These are phyloP conservation scores for Strix occidentalis DNA, from an alignment of 2,797 vertebrate species.

Conservation along the genomic window DNA sequence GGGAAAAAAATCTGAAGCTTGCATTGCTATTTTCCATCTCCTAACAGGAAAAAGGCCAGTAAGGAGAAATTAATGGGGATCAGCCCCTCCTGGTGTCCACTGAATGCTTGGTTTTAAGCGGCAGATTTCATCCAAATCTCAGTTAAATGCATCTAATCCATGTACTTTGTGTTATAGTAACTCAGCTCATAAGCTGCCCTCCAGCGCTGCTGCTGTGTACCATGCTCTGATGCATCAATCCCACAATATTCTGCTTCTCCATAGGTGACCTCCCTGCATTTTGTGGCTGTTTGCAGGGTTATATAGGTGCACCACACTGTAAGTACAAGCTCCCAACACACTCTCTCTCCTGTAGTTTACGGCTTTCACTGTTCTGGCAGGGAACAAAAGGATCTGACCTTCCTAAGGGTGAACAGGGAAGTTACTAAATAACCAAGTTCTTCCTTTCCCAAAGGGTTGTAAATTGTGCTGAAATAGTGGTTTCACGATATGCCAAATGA, in stretches of 20 bases:
- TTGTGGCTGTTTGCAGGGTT: not conserved
- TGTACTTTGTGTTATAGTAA: not conserved
- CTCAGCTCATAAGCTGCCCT: not conserved
- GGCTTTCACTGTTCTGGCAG: constrained; percentile 46
- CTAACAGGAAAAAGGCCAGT: not conserved
- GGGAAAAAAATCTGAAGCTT: not conserved
- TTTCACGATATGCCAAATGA: constrained; percentile 65
- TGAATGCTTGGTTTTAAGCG: not conserved
- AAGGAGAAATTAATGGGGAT: not conserved
- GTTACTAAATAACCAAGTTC: constrained; percentile 64
- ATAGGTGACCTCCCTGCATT: not conserved
- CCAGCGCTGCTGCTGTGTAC: not conserved
- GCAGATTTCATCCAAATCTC: not conserved
- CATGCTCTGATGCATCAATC: not conserved
- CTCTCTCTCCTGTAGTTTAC: constrained; percentile 19
- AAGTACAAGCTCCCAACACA: not conserved
- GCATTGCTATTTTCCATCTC: not conserved
- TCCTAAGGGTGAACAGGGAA: constrained; percentile 56
- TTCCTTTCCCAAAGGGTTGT: constrained; percentile 69
- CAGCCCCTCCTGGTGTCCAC: not conserved
- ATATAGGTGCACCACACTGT: not conserved
- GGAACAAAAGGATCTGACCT: constrained; percentile 68
- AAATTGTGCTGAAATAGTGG: constrained; percentile 72
- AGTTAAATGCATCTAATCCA: not conserved
- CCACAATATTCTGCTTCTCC: not conserved